Percentiles rank a stretch among this genome's conserved stretches.
These are phyloP conservation scores for Platalea minor DNA, from an alignment of 2,797 vertebrate genomes.

Conservation along the genomic window DNA sequence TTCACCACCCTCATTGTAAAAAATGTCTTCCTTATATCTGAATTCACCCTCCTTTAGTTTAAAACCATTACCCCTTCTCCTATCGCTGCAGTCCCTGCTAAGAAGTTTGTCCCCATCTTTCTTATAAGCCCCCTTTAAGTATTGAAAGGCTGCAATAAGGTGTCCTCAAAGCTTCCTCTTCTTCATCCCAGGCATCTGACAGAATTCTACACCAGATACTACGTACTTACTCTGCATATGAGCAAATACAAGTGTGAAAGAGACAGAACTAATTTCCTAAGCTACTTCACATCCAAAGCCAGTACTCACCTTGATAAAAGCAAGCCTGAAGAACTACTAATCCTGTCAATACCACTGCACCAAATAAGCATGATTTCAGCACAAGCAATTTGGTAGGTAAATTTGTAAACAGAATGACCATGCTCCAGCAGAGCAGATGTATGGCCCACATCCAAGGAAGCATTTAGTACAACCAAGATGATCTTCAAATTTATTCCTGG, in stretches of 20 bases:
- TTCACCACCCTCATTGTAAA: fast-evolving
- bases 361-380: neutral
- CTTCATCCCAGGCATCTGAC: neutral
- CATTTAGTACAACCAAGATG: neutral
- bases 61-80: neutral
- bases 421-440: neutral
- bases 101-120: neutral
- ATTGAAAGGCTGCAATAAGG: neutral
- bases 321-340: neutral
- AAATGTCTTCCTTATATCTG: neutral
- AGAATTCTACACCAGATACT: neutral
- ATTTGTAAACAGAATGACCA: neutral
- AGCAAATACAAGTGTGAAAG: neutral
- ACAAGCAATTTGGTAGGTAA: neutral
- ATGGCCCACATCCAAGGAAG: neutral
- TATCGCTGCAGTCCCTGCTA: fast-evolving
- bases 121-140: neutral
- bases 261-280: neutral
- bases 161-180: neutral
- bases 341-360: neutral
- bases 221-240: neutral
- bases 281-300: neutral
- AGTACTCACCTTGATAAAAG: neutral
- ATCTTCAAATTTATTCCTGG: neutral
- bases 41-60: neutral